Evolutionary conservation across 2,888 invertebrate genomes (phyloP), one percentile per base, ranked within the genome.

Genomic region (Brachyopa scutellaris): DNA sequence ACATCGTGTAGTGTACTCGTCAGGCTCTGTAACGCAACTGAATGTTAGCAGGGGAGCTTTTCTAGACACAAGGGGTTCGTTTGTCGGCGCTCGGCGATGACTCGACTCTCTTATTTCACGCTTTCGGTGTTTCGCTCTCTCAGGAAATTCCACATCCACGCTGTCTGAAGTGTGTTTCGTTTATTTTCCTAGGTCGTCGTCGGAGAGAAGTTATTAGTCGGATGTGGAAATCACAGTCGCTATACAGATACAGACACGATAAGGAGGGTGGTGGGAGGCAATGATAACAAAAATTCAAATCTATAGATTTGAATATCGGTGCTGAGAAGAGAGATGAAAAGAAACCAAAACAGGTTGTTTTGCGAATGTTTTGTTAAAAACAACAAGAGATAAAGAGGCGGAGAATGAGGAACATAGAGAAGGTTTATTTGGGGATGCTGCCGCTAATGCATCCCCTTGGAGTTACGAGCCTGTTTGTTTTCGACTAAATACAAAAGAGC

Each of bases 171-270:
- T n/a, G 47, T 62, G 67, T 73, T 76, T 69, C 77, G 76, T 82
- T 76, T 76, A 66, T 82, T 82, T 82, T 76, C 64, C 57, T 70
- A 67, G 67, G 55, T 62, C 64, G 76, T n/a, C n/a, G n/a, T n/a
- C n/a, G n/a, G n/a, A n/a, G 57, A 21, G 26, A n/a, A 33, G 53
- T 23, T 49, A 21, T 23, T n/a, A n/a, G 6, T 72, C 53, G 29
- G 51, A 78, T 55, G 53, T 59, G 26, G 51, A 72, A 66, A 62
- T 69, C 40, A 36, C 13, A 49, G 3, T 26, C 26, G 26, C 26
- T n/a, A n/a, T n/a, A n/a, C n/a, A n/a, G n/a, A n/a, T n/a, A n/a
- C n/a, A n/a, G n/a, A 29, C 42, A 57, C 29, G 13, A 29, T 13
- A 64, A 64, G 51, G 49, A 49, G 49, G 57, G 31, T 31, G 53